A percentile compares a stretch with the other conserved stretches of the same genome.
phyloP scores from a whole-genome alignment of 2,797 vertebrate species.

The Spatula clypeata region DNA sequence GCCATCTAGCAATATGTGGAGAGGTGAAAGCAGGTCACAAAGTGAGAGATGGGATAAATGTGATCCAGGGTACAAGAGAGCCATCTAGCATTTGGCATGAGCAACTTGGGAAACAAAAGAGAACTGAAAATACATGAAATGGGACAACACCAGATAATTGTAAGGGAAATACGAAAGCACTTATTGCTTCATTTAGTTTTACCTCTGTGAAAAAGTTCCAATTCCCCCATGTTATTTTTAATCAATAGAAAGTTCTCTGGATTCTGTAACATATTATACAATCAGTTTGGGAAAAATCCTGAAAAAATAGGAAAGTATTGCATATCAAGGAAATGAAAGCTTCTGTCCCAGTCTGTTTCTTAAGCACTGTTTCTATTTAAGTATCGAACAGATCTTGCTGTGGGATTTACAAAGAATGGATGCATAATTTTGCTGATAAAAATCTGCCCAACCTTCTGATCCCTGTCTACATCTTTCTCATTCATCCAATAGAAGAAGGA shows the following conservation, averaged over 20 bases:
- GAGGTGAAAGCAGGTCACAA: not conserved
- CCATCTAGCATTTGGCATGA: not conserved
- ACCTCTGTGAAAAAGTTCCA: not conserved
- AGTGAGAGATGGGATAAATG: not conserved
- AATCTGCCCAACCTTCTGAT: not conserved
- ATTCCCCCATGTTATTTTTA: not conserved
- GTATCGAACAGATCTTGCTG: not conserved
- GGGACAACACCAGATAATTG: not conserved
- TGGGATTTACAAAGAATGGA: not conserved
- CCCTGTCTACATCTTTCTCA: not conserved
- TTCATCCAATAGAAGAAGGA: not conserved
- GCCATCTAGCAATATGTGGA: conserved; percentile 33
- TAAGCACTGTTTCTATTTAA: not conserved
- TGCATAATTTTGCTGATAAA: not conserved
- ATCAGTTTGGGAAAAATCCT: not conserved
- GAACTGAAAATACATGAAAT: not conserved
- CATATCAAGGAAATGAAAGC: not conserved
- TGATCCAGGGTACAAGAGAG: not conserved
- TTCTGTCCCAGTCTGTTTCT: not conserved
- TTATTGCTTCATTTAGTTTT: not conserved
- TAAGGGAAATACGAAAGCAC: fast-evolving
- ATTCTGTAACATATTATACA: not conserved
- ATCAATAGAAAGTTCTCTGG: not conserved
- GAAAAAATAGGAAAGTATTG: not conserved
- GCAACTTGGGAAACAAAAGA: not conserved